These are phyloP conservation scores for Meleagris gallopavo DNA, from an alignment of 2,113 vertebrate genomes.

Conservation along the genomic window DNA sequence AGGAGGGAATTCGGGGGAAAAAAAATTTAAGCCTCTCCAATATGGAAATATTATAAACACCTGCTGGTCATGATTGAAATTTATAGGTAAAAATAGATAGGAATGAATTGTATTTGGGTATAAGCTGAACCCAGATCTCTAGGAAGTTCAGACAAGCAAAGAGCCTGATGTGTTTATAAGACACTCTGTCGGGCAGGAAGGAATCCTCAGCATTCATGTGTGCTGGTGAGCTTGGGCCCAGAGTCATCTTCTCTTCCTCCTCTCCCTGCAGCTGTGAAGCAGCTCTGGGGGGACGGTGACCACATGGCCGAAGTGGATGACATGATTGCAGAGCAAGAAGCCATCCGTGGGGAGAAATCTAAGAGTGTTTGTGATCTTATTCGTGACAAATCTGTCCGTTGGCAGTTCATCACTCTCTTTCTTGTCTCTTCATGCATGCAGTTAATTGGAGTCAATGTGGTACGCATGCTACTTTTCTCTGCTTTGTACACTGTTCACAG, in stretches of 20 bases:
- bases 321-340: slow-evolving; percentile 80
- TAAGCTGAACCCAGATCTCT: not conserved
- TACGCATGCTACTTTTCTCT: not conserved
- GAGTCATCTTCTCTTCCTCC: not conserved
- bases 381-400: slow-evolving; percentile 46
- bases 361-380: slow-evolving; percentile 78
- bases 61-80: not conserved
- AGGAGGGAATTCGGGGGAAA: not conserved
- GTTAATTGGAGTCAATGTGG: not conserved
- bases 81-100: not conserved
- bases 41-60: not conserved
- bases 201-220: not conserved
- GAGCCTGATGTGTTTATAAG: not conserved
- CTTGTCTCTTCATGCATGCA: slow-evolving; percentile 26
- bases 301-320: slow-evolving; percentile 77
- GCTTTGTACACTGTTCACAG: not conserved
- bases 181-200: not conserved
- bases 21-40: not conserved
- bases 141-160: not conserved
- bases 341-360: slow-evolving; percentile 44
- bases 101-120: not conserved
- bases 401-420: slow-evolving; percentile 63
- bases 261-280: slow-evolving; percentile 75
- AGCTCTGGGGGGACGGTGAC: slow-evolving; percentile 81
- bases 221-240: not conserved